phyloP scores from a whole-genome alignment of 1,140 invertebrate species.

The Tetranychus cinnabarinus region DNA sequence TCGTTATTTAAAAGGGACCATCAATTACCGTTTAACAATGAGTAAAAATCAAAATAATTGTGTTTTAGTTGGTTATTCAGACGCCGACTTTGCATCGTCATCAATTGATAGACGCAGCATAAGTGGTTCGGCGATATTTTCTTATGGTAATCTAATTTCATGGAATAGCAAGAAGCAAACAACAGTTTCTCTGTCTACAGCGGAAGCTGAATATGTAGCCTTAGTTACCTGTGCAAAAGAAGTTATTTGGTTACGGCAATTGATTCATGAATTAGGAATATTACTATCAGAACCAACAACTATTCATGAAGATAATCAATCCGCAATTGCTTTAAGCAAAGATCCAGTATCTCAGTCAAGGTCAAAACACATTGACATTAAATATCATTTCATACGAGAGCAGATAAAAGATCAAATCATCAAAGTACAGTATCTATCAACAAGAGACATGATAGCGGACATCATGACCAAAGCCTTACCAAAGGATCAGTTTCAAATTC shows the following conservation, averaged over 20 bases:
- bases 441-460: constrained; percentile 16
- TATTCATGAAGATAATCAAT: constrained; percentile 16
- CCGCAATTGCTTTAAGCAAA: constrained; percentile 16
- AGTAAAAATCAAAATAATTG: neutral
- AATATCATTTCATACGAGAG: constrained; percentile 19
- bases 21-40: constrained; percentile 7
- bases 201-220: constrained; percentile 7
- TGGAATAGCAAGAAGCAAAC: constrained; percentile 7
- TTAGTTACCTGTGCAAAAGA: constrained; percentile 1
- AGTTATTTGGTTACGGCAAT: constrained; percentile 1
- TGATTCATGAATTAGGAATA: neutral
- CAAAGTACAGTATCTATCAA: neutral
- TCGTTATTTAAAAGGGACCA: constrained; percentile 16
- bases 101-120: constrained; percentile 6
- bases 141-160: neutral
- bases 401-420: constrained; percentile 10
- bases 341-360: constrained; percentile 21
- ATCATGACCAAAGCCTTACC: constrained; percentile 18
- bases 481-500: neutral
- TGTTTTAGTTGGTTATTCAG: neutral
- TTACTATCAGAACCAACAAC: neutral
- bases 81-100: no score
- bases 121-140: neutral
- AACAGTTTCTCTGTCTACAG: constrained; percentile 2
- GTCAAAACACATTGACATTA: constrained; percentile 21